Conservation (phyloP, 2,797 vertebrate genomes). For the Falco berigora region DNA sequence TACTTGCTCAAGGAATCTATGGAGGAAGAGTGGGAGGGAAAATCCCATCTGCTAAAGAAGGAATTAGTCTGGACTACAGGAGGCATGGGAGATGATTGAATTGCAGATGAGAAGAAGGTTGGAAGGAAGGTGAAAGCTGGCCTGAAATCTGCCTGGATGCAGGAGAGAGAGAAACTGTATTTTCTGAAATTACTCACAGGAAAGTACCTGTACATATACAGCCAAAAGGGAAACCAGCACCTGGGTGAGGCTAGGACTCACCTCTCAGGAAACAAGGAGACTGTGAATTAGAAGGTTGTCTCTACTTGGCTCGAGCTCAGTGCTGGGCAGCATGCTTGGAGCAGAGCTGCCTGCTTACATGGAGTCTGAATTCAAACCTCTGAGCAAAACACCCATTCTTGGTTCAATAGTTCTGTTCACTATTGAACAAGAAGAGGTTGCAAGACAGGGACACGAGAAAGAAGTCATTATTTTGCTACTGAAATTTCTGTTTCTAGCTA, state of each 20-base stretch:
- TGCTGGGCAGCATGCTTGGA: not conserved
- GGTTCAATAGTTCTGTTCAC: constrained; percentile 34
- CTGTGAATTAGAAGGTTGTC: not conserved
- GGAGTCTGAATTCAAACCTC: not conserved
- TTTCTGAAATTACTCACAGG: not conserved
- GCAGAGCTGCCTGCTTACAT: not conserved
- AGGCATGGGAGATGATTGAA: constrained; percentile 19
- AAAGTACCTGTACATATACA: not conserved
- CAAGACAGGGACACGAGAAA: not conserved
- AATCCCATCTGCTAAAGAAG: constrained; percentile 34
- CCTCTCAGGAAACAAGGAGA: not conserved
- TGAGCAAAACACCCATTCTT: not conserved
- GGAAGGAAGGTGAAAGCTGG: constrained; percentile 11
- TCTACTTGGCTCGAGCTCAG: not conserved
- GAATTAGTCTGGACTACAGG: constrained; percentile 12
- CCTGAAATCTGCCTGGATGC: not conserved
- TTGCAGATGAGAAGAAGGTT: not conserved
- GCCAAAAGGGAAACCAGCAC: not conserved
- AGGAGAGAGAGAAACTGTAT: not conserved
- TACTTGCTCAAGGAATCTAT: not conserved
- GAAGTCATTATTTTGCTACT: not conserved
- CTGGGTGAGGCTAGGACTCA: not conserved
- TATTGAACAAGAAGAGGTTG: not conserved
- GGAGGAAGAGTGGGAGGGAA: constrained; percentile 29
- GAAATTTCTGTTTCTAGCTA: not conserved